A percentile compares a stretch with the other conserved stretches of the same genome.
These are phyloP conservation scores for Dinocampus coccinellae DNA, from an alignment of 2,888 invertebrate genomes.

Conservation along the genomic window DNA sequence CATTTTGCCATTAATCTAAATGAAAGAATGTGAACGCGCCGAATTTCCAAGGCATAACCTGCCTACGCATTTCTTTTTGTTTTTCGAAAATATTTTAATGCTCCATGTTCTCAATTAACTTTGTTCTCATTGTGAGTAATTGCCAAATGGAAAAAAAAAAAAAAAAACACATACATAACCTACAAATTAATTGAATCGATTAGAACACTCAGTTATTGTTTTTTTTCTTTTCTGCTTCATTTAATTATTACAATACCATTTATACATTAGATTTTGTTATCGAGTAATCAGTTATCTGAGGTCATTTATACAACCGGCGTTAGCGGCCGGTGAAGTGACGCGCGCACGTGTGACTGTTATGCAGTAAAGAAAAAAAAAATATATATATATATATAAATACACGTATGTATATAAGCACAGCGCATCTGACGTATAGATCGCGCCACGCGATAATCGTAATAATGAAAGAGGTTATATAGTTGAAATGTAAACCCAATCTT, in stretches of 20 bases:
- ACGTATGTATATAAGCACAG: background rate
- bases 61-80: no score
- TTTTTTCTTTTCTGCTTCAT: background rate
- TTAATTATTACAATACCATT: background rate
- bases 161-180: background rate
- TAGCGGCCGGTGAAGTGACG: slow-evolving; percentile 3
- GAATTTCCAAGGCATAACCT: no score
- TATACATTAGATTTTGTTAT: background rate
- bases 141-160: no score
- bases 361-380: slow-evolving; percentile 1
- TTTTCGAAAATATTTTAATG: no score
- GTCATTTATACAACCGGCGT: background rate
- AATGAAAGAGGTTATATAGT: background rate
- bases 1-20: no score
- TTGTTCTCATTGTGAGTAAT: no score
- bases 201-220: no score
- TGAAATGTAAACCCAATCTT: slow-evolving; percentile 1
- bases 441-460: slow-evolving; percentile 23
- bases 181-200: background rate
- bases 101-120: no score
- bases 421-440: slow-evolving; percentile 23
- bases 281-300: background rate
- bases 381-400: background rate
- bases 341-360: slow-evolving; percentile 14
- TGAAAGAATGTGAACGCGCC: no score